Evolutionary conservation across 2,113 vertebrate species (phyloP), one percentile per base, ranked within the genome.

Genomic region (Hippopotamus amphibius): DNA sequence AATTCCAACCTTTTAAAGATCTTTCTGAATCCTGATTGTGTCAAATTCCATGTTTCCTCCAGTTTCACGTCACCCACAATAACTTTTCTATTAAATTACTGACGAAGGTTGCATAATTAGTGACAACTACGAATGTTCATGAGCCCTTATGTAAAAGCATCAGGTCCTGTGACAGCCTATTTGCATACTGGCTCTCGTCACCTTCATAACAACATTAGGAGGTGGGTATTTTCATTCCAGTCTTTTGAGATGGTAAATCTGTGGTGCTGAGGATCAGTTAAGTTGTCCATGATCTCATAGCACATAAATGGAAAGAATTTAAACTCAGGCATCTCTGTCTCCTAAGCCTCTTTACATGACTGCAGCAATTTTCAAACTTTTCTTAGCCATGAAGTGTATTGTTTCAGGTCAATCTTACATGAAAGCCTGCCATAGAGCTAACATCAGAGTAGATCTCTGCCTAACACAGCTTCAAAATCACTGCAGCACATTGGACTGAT

Each of bases 81-180:
- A 92, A 90, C 13, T 50, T 59, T 90, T 72, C 28, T 26, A 89
- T 48, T 86, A 63, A 93, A 86, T 92, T 93, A 92, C 10, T 48
- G 46, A 63, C 89, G 43, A 24, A 43, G 41, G 16, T 26, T 80
- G 14, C 19, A 68, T 24, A 65, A 85, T 72, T 72, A 91, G 7
- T 30, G 79, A 86, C 83, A 69, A 37, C 17, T 48, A 59, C 57
- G 26, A 88, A 43, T 9, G 12, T 63, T 69, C 65, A 82, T 77
- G 87, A 53, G 21, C 28, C 6, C 37, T 84, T 97, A 28, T 17
- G 76, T 93, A 21, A 83, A 68, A 92, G 41, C 50, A 90, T 21
- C 57, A 48, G 71, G 55, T 46, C 14, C 19, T 6, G 14, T 19
- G 22, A 68, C 8, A 79, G 16, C 69, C 7, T 16, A 33, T 16